Base-by-base conservation (phyloP, 2,113 vertebrate genomes). In the Saguinus midas region DNA sequence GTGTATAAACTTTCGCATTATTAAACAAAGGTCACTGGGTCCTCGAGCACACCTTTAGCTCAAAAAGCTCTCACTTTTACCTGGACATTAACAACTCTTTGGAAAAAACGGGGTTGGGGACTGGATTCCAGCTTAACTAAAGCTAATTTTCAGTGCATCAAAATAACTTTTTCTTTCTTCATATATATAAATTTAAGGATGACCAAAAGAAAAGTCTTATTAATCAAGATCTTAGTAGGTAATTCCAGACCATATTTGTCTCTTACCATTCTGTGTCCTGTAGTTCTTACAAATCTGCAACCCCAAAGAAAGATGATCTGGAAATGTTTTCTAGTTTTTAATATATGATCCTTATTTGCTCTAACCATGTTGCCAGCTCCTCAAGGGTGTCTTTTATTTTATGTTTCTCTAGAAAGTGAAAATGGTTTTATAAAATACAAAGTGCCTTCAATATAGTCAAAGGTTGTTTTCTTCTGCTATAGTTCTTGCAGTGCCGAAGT, bases 261-360 rank as follows among this genome's bases (percentile, higher is more conserved):
- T 68, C 66, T 90, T 75, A 81, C 17, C 87, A 85, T 64, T 87
- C 84, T 73, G 11, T 40, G 45, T 57, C 66, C 73, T 70, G 2
- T 43, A 89, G 73, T 32, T 85, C 32, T 52, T 83, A 68, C 29
- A 76, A 43, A 20, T 94, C 73, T 79, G 72, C 37, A 73, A 18
- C 27, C 32, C 5, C 23, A 5, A 66, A 82, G 52, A 66, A 14
- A 45, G 11, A 90, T 57, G 27, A 37, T 52, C 61, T 72, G 43
- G n/a, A 88, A 95, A 92, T 68, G 40, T 45, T 92, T 92, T 85
- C 72, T 83, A 14, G 73, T 85, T 82, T 87, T 95, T 87, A 93
- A 94, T 84, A 95, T 43, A 83, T 87, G 61, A 96, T n/a, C 7
- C 37, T 93, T 95, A 95, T 96, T 94, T 97, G 68, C 80, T 91